Evolutionary conservation across 2,888 invertebrate genomes (phyloP).

Genomic region (Glomeris marginata): DNA sequence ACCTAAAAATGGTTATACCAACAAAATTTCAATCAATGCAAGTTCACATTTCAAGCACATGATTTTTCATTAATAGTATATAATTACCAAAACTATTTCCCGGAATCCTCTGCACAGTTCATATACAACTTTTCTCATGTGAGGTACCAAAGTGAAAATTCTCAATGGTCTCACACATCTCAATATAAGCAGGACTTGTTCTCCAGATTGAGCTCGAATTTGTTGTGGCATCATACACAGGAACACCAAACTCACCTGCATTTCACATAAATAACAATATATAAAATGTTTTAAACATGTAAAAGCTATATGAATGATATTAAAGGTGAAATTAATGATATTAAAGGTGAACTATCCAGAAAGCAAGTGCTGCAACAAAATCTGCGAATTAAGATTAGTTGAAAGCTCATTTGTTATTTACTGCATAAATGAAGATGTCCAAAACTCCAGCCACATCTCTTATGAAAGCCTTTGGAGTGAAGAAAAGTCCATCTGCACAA

Average conservation of each 20-base stretch:
- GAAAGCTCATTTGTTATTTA: slow-evolving; percentile 35
- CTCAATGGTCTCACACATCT: slow-evolving; percentile 89
- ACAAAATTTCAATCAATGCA: background rate
- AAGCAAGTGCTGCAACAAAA: too few relatives aligned
- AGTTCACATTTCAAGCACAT: slow-evolving; percentile 1
- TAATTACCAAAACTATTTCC: slow-evolving; percentile 78
- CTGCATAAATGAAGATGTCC: slow-evolving; percentile 94
- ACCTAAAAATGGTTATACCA: slow-evolving; percentile 41
- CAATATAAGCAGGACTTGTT: slow-evolving; percentile 89
- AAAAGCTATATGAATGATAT: background rate
- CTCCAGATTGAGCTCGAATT: slow-evolving; percentile 84
- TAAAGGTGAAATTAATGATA: background rate
- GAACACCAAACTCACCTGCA: slow-evolving; percentile 82
- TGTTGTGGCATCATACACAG: slow-evolving; percentile 89
- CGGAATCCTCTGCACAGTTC: slow-evolving; percentile 97
- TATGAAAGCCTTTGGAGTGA: slow-evolving; percentile 96
- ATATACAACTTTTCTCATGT: slow-evolving; percentile 98
- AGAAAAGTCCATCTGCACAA: slow-evolving; percentile 91
- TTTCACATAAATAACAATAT: background rate
- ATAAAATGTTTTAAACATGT: background rate
- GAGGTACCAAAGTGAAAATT: slow-evolving; percentile 95
- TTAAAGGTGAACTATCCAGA: background rate
- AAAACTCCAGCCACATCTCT: slow-evolving; percentile 93
- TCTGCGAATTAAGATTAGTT: background rate
- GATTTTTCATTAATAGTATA: background rate